A percentile compares a stretch with the other conserved stretches of the same genome.
Conservation (phyloP, 2,797 vertebrate species). For the Nyctibius grandis region DNA sequence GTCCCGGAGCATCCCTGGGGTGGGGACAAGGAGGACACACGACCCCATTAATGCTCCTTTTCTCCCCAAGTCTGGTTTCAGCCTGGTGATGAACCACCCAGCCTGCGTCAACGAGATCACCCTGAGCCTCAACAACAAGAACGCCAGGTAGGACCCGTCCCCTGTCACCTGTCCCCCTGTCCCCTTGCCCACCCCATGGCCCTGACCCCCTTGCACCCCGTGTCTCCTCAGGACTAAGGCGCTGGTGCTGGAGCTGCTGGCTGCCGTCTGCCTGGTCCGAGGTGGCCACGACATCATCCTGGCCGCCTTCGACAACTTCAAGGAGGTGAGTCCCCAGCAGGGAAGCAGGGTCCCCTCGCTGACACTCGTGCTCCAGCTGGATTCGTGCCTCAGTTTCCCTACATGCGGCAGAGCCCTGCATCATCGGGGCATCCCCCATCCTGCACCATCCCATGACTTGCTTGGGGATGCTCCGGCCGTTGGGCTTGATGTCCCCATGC, state of each 20-base stretch:
- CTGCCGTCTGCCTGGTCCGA: conserved; percentile 92
- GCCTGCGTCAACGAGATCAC: conserved; percentile 94
- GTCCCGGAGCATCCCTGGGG: background rate
- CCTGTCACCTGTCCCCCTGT: background rate
- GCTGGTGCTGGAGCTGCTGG: conserved; percentile 91
- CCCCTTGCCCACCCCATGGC: fast-evolving
- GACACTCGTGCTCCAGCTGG: fast-evolving
- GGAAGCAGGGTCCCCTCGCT: fast-evolving
- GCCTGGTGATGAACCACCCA: conserved; percentile 91
- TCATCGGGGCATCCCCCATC: background rate
- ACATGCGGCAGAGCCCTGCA: background rate
- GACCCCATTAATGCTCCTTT: background rate
- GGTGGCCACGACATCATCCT: conserved; percentile 96
- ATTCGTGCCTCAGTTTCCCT: background rate
- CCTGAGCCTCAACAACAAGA: conserved; percentile 91
- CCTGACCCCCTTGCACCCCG: fast-evolving
- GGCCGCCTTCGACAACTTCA: conserved; percentile 92
- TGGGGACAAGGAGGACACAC: background rate
- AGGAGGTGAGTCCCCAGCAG: conserved; percentile 78
- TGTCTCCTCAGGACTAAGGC: conserved; percentile 85
- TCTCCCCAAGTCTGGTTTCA: conserved; percentile 86
- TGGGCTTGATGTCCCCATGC: background rate
- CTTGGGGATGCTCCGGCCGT: background rate
- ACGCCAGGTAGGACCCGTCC: conserved; percentile 75
- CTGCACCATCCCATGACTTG: fast-evolving